Conservation (phyloP, 2,113 vertebrate species). For the Cettia cetti region DNA sequence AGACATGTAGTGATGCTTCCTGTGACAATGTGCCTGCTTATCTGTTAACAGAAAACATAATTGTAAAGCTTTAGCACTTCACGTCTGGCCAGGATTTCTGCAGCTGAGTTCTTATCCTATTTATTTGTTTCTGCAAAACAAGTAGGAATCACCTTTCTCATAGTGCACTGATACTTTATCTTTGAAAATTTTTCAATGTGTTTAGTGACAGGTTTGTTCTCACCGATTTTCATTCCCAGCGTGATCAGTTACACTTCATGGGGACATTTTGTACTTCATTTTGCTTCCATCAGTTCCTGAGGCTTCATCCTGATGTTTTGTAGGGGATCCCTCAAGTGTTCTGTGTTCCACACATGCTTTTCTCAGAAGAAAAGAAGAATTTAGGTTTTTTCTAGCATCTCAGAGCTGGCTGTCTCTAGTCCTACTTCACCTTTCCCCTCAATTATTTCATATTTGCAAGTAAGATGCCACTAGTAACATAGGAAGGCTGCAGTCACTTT, state of each 20-base stretch:
- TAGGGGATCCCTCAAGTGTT: neutral
- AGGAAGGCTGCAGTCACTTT: neutral
- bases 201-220: neutral
- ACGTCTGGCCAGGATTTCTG: neutral
- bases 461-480: neutral
- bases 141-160: neutral
- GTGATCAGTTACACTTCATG: neutral
- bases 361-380: neutral
- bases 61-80: neutral
- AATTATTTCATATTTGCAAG: slow-evolving; percentile 9
- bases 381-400: neutral
- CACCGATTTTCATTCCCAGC: neutral
- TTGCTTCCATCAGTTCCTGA: neutral
- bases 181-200: neutral
- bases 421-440: neutral
- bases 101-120: neutral
- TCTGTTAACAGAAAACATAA: neutral
- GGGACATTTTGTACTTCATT: neutral
- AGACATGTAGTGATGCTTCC: neutral
- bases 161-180: neutral
- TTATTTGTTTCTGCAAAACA: neutral
- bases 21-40: neutral
- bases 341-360: neutral
- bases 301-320: neutral
- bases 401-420: neutral